A percentile compares a stretch with the other conserved stretches of the same genome.
Evolutionary conservation across 2,113 vertebrate genomes (phyloP).

Genomic region (Morone saxatilis): DNA sequence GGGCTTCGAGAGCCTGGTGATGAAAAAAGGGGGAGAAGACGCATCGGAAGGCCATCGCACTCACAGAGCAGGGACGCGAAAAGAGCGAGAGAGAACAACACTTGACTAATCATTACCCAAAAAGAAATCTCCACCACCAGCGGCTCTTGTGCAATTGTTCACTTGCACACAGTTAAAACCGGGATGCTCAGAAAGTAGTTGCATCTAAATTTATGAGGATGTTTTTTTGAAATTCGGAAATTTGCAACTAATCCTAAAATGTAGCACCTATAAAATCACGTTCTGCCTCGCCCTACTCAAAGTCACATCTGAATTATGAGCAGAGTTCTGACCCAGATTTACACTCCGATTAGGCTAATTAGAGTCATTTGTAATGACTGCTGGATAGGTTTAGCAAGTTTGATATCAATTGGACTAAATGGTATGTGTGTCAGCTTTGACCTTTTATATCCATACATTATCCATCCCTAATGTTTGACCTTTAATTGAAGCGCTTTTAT

Average conservation of each 20-base stretch:
- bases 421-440: not conserved
- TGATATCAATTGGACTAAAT: not conserved
- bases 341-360: not conserved
- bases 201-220: not conserved
- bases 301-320: not conserved
- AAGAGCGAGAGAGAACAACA: not conserved
- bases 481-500: not conserved
- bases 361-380: not conserved
- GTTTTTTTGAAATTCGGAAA: not conserved
- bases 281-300: not conserved
- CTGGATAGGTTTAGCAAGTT: not conserved
- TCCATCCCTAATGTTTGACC: not conserved
- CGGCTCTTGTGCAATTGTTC: not conserved
- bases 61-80: not conserved
- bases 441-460: not conserved
- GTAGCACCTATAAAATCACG: not conserved
- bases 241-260: not conserved
- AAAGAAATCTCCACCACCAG: not conserved
- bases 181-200: not conserved
- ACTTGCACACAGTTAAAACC: not conserved
- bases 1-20: slow-evolving; percentile 22
- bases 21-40: slow-evolving; percentile 17
- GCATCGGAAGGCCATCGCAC: not conserved
- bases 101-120: not conserved
- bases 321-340: not conserved